These are phyloP conservation scores for Pygoscelis adeliae DNA, from an alignment of 2,113 vertebrate genomes.

Conservation along the genomic window DNA sequence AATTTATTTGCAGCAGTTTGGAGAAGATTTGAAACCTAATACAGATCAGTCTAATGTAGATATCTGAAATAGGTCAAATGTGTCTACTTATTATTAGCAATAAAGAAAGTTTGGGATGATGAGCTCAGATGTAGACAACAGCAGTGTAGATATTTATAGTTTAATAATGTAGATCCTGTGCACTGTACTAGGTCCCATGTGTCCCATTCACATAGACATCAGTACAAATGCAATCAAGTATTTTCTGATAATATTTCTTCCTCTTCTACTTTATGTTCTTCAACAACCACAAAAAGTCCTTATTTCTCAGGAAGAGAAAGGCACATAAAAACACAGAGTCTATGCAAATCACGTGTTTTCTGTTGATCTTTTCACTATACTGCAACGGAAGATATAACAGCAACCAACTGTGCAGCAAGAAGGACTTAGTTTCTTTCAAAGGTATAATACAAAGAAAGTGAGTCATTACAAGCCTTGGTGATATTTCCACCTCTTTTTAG, in stretches of 20 bases:
- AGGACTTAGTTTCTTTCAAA: neutral
- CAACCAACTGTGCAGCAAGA: neutral
- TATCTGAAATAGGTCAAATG: neutral
- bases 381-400: neutral
- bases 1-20: neutral
- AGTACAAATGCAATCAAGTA: neutral
- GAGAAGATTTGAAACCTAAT: neutral
- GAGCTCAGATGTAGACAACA: neutral
- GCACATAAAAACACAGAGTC: neutral
- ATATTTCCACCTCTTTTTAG: neutral
- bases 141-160: neutral
- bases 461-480: neutral
- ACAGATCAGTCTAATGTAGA: neutral
- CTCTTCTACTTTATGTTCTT: neutral
- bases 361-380: neutral
- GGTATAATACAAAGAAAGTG: neutral
- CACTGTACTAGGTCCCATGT: neutral
- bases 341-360: neutral
- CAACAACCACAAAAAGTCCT: neutral
- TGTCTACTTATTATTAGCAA: neutral
- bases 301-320: neutral
- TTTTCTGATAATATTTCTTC: neutral
- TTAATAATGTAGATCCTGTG: neutral
- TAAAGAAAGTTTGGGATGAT: neutral
- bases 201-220: neutral